A percentile compares a stretch with the other conserved stretches of the same genome.
These are phyloP conservation scores for Cataglyphis hispanica DNA, from an alignment of 1,140 invertebrate species.

Conservation along the genomic window DNA sequence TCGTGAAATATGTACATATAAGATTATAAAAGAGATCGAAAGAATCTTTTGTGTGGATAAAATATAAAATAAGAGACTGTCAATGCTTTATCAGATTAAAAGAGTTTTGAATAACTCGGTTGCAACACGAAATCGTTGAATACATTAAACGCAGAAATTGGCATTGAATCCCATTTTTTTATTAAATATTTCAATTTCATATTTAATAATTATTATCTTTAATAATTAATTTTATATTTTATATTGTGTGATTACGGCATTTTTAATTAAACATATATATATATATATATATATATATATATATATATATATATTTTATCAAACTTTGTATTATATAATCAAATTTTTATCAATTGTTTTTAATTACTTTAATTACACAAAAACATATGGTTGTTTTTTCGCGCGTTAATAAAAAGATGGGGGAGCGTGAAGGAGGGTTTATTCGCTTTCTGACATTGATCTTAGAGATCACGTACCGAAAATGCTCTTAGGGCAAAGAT, in stretches of 20 bases:
- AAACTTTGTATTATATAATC: background rate
- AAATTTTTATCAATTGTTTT: background rate
- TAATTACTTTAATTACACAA: background rate
- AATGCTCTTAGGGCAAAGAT: conserved; percentile 34
- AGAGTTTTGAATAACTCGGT: background rate
- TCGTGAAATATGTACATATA: background rate
- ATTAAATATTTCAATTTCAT: background rate
- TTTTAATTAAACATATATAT: background rate
- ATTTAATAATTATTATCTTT: background rate
- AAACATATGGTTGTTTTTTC: no score
- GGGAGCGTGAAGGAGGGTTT: background rate
- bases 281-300: background rate
- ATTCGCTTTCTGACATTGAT: background rate
- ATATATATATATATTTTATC: no score
- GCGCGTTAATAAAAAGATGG: no score
- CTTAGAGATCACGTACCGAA: conserved; percentile 34
- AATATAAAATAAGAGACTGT: background rate
- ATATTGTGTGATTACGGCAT: no score
- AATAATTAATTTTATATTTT: background rate
- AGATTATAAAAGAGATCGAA: conserved; percentile 13
- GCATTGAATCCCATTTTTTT: background rate
- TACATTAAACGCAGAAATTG: background rate
- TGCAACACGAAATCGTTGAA: background rate
- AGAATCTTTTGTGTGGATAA: conserved; percentile 13
- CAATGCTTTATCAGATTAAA: background rate